Conservation (phyloP, 2,888 invertebrate genomes). For the Liopterus haemorrhoidalis region DNA sequence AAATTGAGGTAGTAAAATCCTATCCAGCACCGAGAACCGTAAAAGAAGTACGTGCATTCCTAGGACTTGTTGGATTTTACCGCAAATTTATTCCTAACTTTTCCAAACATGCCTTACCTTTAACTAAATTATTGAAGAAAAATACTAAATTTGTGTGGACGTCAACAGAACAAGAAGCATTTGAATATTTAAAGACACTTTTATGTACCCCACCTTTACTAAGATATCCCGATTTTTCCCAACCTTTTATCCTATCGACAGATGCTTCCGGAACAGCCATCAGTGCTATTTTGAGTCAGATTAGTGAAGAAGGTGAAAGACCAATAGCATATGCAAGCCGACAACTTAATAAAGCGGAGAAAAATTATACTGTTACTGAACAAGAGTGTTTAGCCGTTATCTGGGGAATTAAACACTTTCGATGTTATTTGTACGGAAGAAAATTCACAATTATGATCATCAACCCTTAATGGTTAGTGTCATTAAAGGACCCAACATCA, state of each 20-base stretch:
- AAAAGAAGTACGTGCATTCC: constrained; percentile 26
- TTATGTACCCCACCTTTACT: constrained; percentile 27
- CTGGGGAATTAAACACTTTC: no score
- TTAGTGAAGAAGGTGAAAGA: constrained; percentile 21
- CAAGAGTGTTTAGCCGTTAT: no score
- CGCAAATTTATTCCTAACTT: constrained; percentile 32
- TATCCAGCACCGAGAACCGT: constrained; percentile 27
- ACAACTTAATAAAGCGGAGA: no score
- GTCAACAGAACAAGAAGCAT: constrained; percentile 21
- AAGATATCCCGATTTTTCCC: constrained; percentile 26
- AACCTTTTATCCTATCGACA: constrained; percentile 28
- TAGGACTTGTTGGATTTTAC: no score
- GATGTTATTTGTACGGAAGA: no score
- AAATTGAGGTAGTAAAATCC: constrained; percentile 23
- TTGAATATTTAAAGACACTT: constrained; percentile 23
- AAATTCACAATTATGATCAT: no score
- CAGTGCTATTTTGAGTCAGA: constrained; percentile 33
- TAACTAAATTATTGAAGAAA: constrained; percentile 31
- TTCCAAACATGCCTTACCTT: constrained; percentile 31
- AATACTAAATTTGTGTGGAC: constrained; percentile 27
- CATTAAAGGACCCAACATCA: no score
- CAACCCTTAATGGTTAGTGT: no score
- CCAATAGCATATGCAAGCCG: constrained; percentile 22
- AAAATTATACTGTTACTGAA: no score
- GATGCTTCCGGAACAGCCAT: constrained; percentile 31